A percentile compares a stretch with the other conserved stretches of the same genome.
Evolutionary conservation across 2,888 invertebrate genomes (phyloP).

Genomic region (Drosophila acutilabella): DNA sequence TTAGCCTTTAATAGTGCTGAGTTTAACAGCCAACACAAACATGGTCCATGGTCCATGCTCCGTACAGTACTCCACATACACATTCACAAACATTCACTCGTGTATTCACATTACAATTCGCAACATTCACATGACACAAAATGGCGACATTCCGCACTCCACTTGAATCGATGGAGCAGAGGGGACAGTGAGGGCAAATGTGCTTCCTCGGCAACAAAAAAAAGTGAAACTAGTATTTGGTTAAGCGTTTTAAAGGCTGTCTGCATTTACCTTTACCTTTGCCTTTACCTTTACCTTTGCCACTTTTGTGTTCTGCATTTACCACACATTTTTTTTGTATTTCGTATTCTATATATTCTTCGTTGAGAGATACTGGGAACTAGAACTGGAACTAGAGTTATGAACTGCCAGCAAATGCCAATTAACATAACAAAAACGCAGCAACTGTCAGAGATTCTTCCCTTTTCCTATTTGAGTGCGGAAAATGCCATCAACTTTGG

Average conservation of each 20-base stretch:
- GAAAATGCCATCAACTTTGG: conserved; percentile 41
- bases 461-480: neutral
- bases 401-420: conserved; percentile 67
- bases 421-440: conserved; percentile 76
- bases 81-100: conserved; percentile 25
- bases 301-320: conserved; percentile 20
- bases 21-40: conserved; percentile 80
- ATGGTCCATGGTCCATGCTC: conserved; percentile 31
- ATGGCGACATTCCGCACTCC: conserved; percentile 73
- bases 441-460: conserved; percentile 35
- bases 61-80: conserved; percentile 47
- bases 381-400: conserved; percentile 18
- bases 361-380: conserved; percentile 18
- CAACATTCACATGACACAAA: conserved; percentile 55
- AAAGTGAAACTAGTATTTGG: conserved; percentile 77
- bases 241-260: conserved; percentile 77
- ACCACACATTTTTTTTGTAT: conserved; percentile 14
- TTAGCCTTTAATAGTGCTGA: conserved; percentile 79
- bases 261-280: conserved; percentile 42
- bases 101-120: conserved; percentile 36
- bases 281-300: neutral
- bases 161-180: conserved; percentile 37
- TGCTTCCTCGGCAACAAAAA: conserved; percentile 62
- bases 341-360: neutral
- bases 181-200: conserved; percentile 5